These are phyloP conservation scores for Melanotaenia nigrans DNA, from an alignment of 2,797 vertebrate genomes.

Conservation along the genomic window DNA sequence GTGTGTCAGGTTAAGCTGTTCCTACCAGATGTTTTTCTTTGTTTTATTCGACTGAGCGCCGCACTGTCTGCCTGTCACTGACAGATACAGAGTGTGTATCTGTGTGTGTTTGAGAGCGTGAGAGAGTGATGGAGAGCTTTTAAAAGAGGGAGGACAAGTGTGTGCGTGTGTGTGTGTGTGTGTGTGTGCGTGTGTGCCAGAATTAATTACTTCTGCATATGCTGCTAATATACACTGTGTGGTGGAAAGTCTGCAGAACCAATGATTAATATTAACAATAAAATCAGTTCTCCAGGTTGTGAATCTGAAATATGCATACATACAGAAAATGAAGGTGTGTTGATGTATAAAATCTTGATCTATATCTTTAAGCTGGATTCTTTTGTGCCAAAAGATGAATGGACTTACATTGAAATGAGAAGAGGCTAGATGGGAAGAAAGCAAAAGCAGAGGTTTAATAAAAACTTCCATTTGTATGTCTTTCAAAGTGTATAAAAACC, in stretches of 20 bases:
- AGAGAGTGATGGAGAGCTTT: conserved; percentile 40
- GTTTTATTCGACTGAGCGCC: conserved; percentile 66
- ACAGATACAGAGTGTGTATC: conserved; percentile 61
- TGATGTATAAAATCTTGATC: conserved; percentile 30
- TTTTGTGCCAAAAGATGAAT: conserved; percentile 7
- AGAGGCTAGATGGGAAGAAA: conserved; percentile 14
- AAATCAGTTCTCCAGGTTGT: conserved; percentile 14
- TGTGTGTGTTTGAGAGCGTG: conserved; percentile 19
- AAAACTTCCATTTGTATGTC: conserved; percentile 28
- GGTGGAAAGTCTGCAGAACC: conserved; percentile 34
- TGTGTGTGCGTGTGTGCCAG: conserved; percentile 14
- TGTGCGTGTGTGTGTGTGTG: not conserved
- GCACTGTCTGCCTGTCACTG: conserved; percentile 73
- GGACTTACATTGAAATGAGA: conserved; percentile 37
- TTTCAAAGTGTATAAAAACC: conserved; percentile 46
- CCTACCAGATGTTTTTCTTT: conserved; percentile 73
- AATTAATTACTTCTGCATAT: conserved; percentile 55
- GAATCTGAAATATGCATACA: conserved; percentile 13
- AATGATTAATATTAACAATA: conserved; percentile 31
- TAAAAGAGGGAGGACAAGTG: conserved; percentile 41
- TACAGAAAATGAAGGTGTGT: conserved; percentile 12
- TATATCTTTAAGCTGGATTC: conserved; percentile 23
- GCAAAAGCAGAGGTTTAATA: conserved; percentile 22
- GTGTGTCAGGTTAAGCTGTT: conserved; percentile 65
- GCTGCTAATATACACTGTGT: conserved; percentile 35